These are phyloP conservation scores for Helicorthomorpha holstii DNA, from an alignment of 1,140 invertebrate species.

Conservation along the genomic window DNA sequence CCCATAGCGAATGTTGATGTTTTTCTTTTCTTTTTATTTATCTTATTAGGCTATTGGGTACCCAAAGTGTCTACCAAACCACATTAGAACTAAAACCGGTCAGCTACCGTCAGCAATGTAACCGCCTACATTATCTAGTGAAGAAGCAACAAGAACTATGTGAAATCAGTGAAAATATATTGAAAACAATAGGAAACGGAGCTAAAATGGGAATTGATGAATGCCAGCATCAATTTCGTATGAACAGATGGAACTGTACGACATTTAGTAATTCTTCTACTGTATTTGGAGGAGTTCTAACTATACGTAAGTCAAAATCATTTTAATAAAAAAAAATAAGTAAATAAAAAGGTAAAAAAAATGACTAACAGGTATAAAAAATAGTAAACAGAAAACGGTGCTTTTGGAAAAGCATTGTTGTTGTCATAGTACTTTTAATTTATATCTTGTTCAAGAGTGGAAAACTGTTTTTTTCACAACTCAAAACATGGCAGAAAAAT, in stretches of 20 bases:
- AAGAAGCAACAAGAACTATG: slow-evolving; percentile 33
- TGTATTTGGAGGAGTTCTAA: slow-evolving; percentile 50
- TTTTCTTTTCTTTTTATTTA: slow-evolving; percentile 3
- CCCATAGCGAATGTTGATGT: too few species aligned
- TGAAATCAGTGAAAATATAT: slow-evolving; percentile 25
- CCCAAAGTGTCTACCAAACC: slow-evolving; percentile 5
- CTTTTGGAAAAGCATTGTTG: too few species aligned
- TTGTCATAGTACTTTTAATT: too few species aligned
- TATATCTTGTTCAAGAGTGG: too few species aligned
- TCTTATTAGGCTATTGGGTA: slow-evolving; percentile 5
- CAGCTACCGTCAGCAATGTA: slow-evolving; percentile 23
- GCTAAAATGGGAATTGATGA: slow-evolving; percentile 71
- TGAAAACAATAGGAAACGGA: slow-evolving; percentile 41
- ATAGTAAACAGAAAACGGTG: too few species aligned
- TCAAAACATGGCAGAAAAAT: too few species aligned
- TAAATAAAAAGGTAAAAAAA: too few species aligned
- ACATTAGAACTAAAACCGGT: slow-evolving; percentile 19
- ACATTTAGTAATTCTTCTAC: slow-evolving; percentile 41
- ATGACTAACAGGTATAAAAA: too few species aligned
- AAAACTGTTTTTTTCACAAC: too few species aligned
- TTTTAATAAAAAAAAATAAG: too few species aligned
- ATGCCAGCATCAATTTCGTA: slow-evolving; percentile 74
- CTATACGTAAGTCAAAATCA: slow-evolving; percentile 22
- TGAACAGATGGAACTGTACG: slow-evolving; percentile 79
- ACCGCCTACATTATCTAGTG: slow-evolving; percentile 28